Conservation (phyloP, 92 coral and sea anemone species). For the Isaurus tuberculatus region DNA sequence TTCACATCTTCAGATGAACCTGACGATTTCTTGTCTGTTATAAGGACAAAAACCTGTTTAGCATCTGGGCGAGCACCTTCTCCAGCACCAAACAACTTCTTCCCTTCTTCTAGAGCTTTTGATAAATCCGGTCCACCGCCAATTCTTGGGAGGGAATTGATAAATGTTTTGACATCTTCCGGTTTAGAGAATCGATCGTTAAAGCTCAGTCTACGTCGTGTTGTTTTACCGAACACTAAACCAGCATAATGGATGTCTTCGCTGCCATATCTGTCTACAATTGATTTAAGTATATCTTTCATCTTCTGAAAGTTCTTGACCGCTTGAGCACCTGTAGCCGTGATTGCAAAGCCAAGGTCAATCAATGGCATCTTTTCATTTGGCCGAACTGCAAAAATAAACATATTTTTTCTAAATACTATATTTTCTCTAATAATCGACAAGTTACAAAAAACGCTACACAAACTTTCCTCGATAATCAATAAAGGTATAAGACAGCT, state of each 20-base stretch:
- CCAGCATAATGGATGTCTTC: conserved; percentile 69
- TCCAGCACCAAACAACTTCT: conserved; percentile 69
- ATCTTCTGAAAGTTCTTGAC: conserved; percentile 63
- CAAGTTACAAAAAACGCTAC: too few relatives aligned
- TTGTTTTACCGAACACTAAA: conserved; percentile 71
- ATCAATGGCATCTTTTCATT: conserved; percentile 50
- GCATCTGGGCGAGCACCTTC: conserved; percentile 60
- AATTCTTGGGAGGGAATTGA: conserved; percentile 57
- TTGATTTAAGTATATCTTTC: conserved; percentile 75
- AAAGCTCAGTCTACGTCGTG: conserved; percentile 58
- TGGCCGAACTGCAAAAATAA: conserved; percentile 18
- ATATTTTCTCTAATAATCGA: too few relatives aligned
- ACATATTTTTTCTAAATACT: too few relatives aligned
- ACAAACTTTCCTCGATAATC: too few relatives aligned
- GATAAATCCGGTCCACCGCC: conserved; percentile 70
- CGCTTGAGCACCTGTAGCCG: conserved; percentile 70
- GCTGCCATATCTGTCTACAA: conserved; percentile 76
- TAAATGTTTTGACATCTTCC: conserved; percentile 40
- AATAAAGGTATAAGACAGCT: too few relatives aligned
- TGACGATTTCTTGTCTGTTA: conserved; percentile 67
- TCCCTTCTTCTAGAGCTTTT: conserved; percentile 74
- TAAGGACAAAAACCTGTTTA: conserved; percentile 67
- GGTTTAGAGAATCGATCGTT: conserved; percentile 32
- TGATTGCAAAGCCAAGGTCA: conserved; percentile 90
- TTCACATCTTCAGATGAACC: conserved; percentile 49